Base-by-base conservation (phyloP, 2,888 invertebrate genomes). In the Aplocera efformata region DNA sequence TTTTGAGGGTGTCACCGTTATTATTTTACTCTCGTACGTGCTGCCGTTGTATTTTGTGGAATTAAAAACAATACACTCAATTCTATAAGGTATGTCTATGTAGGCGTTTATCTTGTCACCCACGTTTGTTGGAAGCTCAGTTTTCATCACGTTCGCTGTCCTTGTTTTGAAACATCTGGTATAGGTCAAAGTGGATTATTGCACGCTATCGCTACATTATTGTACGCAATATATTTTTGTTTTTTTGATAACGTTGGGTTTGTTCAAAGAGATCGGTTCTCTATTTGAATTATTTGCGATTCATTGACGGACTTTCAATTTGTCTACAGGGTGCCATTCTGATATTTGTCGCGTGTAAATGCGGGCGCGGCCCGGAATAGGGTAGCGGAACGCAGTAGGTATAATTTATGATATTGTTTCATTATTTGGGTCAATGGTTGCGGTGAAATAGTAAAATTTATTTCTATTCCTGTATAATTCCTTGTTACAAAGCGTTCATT, bases 321-420 rank as follows among this genome's bases (percentile, higher is more conserved):
- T 48, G 44, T 50, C 41, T 44, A 37, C 31, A 26, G 34, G 46
- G 37, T 32, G 39, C 53, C 59, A 57, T 58, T 63, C 37, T 61
- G 56, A 60, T 64, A 64, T 65, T 65, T 64, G 66, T 71, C 65
- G 58, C 61, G 54, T 54, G 56, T 60, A 60, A 61, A 59, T 63
- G 59, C 63, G 57, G 60, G 55, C 42, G 61, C 53, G 56, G 45
- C 45, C 40, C 32, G 40, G 37, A 39, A 43, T 40, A 51, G 49
- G 45, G 49, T 38, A 31, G 42, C 32, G 38, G 26, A 44, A 36
- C 48, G 42, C 28, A 45, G 27, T 42, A 37, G 43, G 27, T 41
- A 48, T 45, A 47, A 55, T 53, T 51, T 50, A 51, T 53, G 40
- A 33, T 46, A 46, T 50, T 47, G 28, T 50, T 3, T 30, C 38